These are phyloP conservation scores for Philereme vetulata DNA, from an alignment of 2,888 invertebrate species.

Conservation along the genomic window DNA sequence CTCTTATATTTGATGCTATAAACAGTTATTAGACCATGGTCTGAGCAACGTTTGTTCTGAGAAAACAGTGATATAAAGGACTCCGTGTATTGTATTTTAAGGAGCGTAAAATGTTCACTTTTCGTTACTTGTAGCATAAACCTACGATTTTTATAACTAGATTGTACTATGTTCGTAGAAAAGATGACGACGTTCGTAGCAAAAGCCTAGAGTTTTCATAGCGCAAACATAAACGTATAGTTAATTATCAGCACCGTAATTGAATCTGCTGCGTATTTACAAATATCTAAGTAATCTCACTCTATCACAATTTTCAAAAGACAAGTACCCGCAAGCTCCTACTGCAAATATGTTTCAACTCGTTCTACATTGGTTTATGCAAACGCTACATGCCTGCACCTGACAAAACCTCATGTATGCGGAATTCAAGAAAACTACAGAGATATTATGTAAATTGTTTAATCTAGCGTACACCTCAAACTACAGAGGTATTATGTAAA, in stretches of 20 bases:
- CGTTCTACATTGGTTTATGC: slow-evolving; percentile 26
- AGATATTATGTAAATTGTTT: slow-evolving; percentile 40
- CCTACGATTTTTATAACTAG: too few relatives aligned
- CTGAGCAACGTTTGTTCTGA: too few relatives aligned
- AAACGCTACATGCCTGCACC: slow-evolving; percentile 22
- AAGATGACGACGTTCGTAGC: slow-evolving; percentile 1
- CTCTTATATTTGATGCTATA: too few relatives aligned
- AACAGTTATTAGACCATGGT: too few relatives aligned
- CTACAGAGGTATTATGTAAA: slow-evolving; percentile 37
- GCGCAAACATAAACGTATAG: too few relatives aligned
- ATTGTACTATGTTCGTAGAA: too few relatives aligned
- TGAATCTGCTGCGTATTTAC: too few relatives aligned
- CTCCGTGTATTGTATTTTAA: too few relatives aligned
- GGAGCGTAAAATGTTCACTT: too few relatives aligned
- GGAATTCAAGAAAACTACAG: slow-evolving; percentile 34
- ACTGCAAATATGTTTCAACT: slow-evolving; percentile 19
- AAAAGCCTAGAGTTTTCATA: neutral
- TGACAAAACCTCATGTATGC: slow-evolving; percentile 29
- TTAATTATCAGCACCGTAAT: too few relatives aligned
- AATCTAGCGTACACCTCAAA: slow-evolving; percentile 30
- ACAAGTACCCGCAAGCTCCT: slow-evolving; percentile 11
- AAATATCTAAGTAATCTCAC: neutral
- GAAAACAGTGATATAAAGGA: too few relatives aligned
- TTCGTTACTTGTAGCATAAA: too few relatives aligned
- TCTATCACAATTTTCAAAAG: slow-evolving; percentile 12